Base-by-base conservation (phyloP, 2,113 vertebrate species). In the Thamnaconus septentrionalis region DNA sequence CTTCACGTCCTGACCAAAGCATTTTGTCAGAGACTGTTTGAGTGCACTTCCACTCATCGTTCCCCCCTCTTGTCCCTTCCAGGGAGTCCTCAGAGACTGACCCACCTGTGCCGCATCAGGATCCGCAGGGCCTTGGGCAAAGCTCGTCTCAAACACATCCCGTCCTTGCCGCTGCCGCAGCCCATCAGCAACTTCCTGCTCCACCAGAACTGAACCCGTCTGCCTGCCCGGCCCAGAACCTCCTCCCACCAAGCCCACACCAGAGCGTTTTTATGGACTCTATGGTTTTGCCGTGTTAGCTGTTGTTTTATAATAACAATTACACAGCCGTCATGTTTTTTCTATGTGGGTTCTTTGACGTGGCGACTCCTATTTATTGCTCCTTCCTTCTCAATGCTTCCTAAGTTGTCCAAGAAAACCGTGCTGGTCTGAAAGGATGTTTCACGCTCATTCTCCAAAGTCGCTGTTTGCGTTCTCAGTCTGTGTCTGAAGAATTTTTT, bases 121-220 rank as follows among this genome's bases (percentile, higher is more conserved):
- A 93, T 97, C 42, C 91, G 95, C 50, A 91, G 87, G 83, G 70
- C 81, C 1, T 88, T 98, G 61, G 95, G 94, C 73, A 98, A 97
- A 83, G 50, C 71, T n/a, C 93, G 93, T 1, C 90, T 98, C 10
- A 87, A 66, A 10, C 87, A 91, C 71, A 93, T 97, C 53, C 85
- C 86, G 1, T 86, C 70, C 0, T 92, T 98, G 72, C 96, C 95
- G 0, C 68, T 98, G 67, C 96, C 96, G 2, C 90, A 93, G 43
- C 85, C 94, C 50, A 80, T 98, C 64, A 93, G 94, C 67, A 89
- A 83, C 49, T 98, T 96, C 79, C 87, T 98, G 67, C 92, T 95
- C 53, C 90, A 97, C 2, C 86, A 93, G 64, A 80, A 87, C 79
- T 84, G 83, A 83, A 58, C 11, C 47, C 61, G 55, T 5, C 11